phyloP scores from a whole-genome alignment of 2,797 vertebrate species.

The Peromyscus nudipes region DNA sequence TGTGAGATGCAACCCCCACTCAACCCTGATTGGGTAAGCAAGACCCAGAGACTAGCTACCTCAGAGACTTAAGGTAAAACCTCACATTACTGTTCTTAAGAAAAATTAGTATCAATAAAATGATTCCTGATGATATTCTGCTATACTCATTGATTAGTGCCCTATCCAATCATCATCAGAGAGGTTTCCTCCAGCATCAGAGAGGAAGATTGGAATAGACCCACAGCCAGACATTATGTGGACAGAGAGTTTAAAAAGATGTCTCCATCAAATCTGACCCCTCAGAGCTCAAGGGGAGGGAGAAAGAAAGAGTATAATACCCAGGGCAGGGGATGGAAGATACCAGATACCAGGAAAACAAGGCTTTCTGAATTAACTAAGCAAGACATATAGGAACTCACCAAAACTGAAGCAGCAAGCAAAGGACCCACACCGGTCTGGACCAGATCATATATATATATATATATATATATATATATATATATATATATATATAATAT shows the following conservation, averaged over 20 bases:
- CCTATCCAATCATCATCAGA: not conserved
- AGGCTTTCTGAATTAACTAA: not conserved
- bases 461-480: accelerated
- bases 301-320: not conserved
- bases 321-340: not conserved
- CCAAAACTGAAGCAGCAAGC: not conserved
- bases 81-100: not conserved
- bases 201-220: not conserved
- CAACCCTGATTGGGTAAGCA: not conserved
- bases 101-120: not conserved
- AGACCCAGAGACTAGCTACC: not conserved
- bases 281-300: not conserved
- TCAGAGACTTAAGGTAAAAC: not conserved
- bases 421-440: not conserved
- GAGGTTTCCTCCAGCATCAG: not conserved
- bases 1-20: not conserved
- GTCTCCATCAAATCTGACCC: not conserved
- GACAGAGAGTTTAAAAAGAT: not conserved
- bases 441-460: not conserved
- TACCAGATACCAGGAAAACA: not conserved
- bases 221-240: not conserved
- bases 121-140: not conserved
- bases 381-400: not conserved
- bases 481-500: too few species aligned
- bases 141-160: not conserved